Conservation (phyloP, 1,140 invertebrate species). For the Ooceraea biroi region DNA sequence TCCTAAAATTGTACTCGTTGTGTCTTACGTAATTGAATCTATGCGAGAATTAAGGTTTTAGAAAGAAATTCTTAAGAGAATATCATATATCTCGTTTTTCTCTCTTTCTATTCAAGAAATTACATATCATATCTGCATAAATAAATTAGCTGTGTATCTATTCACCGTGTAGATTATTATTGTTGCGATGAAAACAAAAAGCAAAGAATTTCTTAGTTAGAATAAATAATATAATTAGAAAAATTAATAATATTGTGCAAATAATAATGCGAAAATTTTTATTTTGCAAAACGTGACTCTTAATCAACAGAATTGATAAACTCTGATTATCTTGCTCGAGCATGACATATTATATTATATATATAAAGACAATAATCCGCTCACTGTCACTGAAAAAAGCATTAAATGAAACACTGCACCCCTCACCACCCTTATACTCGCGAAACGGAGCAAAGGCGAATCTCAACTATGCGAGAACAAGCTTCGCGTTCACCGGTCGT, state of each 20-base stretch:
- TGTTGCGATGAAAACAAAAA: background rate
- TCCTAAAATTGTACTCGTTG: too few relatives aligned
- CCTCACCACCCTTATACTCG: background rate
- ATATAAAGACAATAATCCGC: too few relatives aligned
- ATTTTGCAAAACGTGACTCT: background rate
- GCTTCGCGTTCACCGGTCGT: background rate
- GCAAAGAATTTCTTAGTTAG: slow-evolving; percentile 5
- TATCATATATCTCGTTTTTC: too few relatives aligned
- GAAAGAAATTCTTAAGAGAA: too few relatives aligned
- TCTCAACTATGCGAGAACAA: background rate
- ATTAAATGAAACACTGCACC: slow-evolving; percentile 1
- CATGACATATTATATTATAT: too few relatives aligned
- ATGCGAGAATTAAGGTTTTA: too few relatives aligned
- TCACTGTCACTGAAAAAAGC: slow-evolving; percentile 6
- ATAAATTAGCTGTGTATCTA: background rate
- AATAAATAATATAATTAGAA: background rate
- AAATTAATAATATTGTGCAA: background rate
- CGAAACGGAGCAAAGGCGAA: background rate
- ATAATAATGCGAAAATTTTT: background rate
- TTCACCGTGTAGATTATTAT: background rate
- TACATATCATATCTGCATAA: background rate
- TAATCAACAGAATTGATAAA: slow-evolving; percentile 7
- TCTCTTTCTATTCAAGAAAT: background rate
- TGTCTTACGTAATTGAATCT: background rate
- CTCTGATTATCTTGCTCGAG: slow-evolving; percentile 1